Evolutionary conservation across 2,888 invertebrate species (phyloP), one percentile per base, ranked within the genome.

Genomic region (Morpho deidamia): DNA sequence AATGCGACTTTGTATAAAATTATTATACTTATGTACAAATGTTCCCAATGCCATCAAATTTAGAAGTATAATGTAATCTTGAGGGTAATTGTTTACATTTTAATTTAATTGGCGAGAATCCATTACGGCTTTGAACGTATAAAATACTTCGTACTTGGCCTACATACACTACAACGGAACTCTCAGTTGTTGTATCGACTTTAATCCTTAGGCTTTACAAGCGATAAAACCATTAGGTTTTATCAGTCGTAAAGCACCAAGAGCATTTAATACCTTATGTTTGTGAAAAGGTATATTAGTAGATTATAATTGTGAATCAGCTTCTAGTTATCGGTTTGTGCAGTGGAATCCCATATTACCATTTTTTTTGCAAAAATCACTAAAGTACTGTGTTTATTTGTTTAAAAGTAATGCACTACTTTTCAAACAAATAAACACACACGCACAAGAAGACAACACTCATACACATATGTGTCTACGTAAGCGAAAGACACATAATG

Each of bases 81-180:
- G 10, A 11, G 39, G 11, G 1, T 39, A 11, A 49, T 40, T 34
- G 33, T 43, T 44, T 40, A 44, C 39, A 40, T 38, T 50, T 38
- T n/a, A 35, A 35, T 45, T n/a, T 46, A 56, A 58, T 63, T 49
- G 55, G 56, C 56, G 56, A 53, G 46, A 51, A 60, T 59, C 61
- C 63, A 65, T 64, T 66, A 63, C 56, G 57, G 54, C 46, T 66
- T 72, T 71, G 69, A 65, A 54, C 63, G 62, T 33, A 64, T 61
- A 59, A 61, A 60, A 43, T 58, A 63, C 55, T 63, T 60, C 58
- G 65, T 52, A 70, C 70, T 74, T 74, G 77, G 74, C 78, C 71
- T 53, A 72, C 66, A 67, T 74, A 34, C 11, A 12, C 12, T 44
- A 46, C 40, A 55, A 53, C 55, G 37, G 43, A 58, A 52, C 37